Evolutionary conservation across 2,113 vertebrate genomes (phyloP), one percentile per base, ranked within the genome.

Genomic region (Anthoscopus minutus): DNA sequence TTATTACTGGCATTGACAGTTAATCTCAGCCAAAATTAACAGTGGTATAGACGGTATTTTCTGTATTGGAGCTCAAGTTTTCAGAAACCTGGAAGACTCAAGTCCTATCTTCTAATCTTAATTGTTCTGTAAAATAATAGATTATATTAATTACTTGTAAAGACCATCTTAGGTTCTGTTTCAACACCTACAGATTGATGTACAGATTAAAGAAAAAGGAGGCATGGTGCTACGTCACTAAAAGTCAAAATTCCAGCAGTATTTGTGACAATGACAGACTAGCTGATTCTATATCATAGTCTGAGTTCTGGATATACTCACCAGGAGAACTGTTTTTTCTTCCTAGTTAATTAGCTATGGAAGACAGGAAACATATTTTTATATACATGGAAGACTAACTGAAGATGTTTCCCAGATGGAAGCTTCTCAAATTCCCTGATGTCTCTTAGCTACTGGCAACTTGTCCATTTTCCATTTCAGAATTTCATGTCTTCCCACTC

Each of bases 381-480:
- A 66, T 91, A 48, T 83, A 83, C 69, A 71, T 71, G 67, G 91
- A 91, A 94, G 64, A 66, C 61, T 77, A 92, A 86, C 33, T 1
- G 0, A 94, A 83, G 69, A 72, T 74, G 51, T 88, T 94, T 82
- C 85, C 87, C 88, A 95, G 50, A 88, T 67, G 82, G 79, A 95
- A 93, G 24, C 47, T 88, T 91, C 92, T 86, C 71, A 89, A 56
- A 88, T 83, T 93, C 79, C 72, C 66, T 74, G 64, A 92, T 90
- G 79, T 83, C 66, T 77, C 71, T 88, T 51, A 82, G 64, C 81
- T 93, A 90, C 76, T 97, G 94, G 95, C 87, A 95, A 86, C 60
- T 62, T 83, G 64, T 93, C 91, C 73, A 69, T 94, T 96, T 96
- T 91, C 79, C 44, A 67, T 93, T 96, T 93, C 50, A 86, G 64